Conservation (phyloP, 2,888 invertebrate species). For the Proisotoma minuta region DNA sequence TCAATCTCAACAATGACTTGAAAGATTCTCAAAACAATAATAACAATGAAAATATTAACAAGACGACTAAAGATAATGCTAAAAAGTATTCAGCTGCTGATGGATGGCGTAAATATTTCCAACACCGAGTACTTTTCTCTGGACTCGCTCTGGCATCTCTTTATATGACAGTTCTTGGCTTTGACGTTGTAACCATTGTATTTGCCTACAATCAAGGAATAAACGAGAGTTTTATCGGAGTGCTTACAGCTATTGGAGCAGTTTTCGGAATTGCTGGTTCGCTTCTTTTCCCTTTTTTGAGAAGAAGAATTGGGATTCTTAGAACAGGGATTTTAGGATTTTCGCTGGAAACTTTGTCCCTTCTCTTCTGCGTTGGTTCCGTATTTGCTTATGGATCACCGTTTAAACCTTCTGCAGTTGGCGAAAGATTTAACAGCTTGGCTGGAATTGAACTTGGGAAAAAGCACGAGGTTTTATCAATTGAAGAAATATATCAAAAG, state of each 20-base stretch:
- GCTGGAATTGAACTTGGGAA: background rate
- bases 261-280: constrained; percentile 54
- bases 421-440: background rate
- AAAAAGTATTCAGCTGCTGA: constrained; percentile 5
- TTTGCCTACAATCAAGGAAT: constrained; percentile 53
- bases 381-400: constrained; percentile 55
- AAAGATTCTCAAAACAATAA: background rate
- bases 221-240: constrained; percentile 51
- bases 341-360: constrained; percentile 46
- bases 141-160: constrained; percentile 53
- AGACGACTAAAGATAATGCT: background rate
- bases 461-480: constrained; percentile 4
- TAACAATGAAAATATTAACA: background rate
- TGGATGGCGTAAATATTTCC: constrained; percentile 51
- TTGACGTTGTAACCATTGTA: constrained; percentile 54
- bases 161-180: constrained; percentile 55
- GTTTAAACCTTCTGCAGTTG: constrained; percentile 49
- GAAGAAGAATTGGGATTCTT: constrained; percentile 47
- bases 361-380: constrained; percentile 52
- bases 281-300: constrained; percentile 52
- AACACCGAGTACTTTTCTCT: constrained; percentile 52
- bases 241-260: constrained; percentile 52
- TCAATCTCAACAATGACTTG: background rate
- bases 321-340: constrained; percentile 45
- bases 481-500: constrained; percentile 32